Evolutionary conservation across 1,140 invertebrate genomes (phyloP).

Genomic region (Cydia strobilella): DNA sequence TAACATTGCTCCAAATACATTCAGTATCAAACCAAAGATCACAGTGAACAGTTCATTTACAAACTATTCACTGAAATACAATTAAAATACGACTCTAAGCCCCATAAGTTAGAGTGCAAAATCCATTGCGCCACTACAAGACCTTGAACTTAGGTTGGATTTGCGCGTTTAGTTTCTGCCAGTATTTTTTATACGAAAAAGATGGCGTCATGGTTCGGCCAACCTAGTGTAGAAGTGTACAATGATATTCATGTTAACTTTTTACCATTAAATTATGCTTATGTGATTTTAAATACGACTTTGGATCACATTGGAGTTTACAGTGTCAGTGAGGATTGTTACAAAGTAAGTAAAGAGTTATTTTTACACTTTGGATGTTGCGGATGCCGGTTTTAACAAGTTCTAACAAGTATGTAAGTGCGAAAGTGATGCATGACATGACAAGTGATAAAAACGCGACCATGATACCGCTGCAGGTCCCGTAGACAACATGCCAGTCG

Average conservation of each 20-base stretch:
- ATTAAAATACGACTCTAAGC: not conserved
- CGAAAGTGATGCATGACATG: no score
- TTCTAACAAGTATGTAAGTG: no score
- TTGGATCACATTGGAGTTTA: constrained; percentile 17
- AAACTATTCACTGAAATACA: not conserved
- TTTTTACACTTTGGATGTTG: no score
- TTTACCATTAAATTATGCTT: constrained; percentile 7
- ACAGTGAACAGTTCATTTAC: not conserved
- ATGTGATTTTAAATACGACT: constrained; percentile 7
- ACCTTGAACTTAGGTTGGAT: not conserved
- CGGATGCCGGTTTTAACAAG: no score
- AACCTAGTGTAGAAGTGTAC: not conserved
- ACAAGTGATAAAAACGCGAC: no score
- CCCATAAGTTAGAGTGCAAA: not conserved
- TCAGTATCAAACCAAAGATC: not conserved
- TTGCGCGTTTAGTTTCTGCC: not conserved
- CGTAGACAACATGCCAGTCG: no score
- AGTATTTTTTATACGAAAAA: not conserved
- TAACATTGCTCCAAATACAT: not conserved
- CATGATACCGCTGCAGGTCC: no score
- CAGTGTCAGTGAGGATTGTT: constrained; percentile 9
- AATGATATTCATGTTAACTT: not conserved
- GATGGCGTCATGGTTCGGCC: constrained; percentile 20
- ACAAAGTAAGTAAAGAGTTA: constrained; percentile 1
- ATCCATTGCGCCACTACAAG: not conserved